Evolutionary conservation across 1,140 invertebrate species (phyloP).

Genomic region (Gryllus bimaculatus): DNA sequence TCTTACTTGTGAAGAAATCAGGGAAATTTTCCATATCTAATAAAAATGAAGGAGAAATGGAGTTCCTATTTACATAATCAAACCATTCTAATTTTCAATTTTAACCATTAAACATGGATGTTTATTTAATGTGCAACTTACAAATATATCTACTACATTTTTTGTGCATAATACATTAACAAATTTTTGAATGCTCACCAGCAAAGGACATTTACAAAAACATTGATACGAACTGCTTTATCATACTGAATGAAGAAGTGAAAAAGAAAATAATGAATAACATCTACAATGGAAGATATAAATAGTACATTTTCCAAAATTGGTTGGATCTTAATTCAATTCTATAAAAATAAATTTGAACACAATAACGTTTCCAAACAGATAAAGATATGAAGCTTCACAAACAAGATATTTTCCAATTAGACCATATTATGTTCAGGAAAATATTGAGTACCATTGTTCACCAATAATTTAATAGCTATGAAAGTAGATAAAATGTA

Average conservation of each 20-base stretch:
- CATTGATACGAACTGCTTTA: neutral
- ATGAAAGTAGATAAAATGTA: neutral
- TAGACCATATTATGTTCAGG: neutral
- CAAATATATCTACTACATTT: neutral
- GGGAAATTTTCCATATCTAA: no score
- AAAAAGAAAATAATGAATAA: neutral
- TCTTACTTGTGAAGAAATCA: no score
- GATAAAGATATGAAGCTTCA: neutral
- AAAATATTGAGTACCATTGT: neutral
- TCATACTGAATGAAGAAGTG: neutral
- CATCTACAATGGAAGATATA: neutral
- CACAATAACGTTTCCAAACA: neutral
- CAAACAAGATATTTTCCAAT: neutral
- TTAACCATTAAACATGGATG: neutral
- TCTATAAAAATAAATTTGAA: neutral
- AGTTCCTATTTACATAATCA: no score
- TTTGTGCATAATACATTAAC: conserved; percentile 1
- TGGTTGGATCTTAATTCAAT: neutral
- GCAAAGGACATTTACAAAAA: neutral
- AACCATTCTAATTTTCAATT: no score
- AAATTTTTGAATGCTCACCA: neutral
- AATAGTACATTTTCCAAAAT: neutral
- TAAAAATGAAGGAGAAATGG: no score
- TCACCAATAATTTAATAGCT: neutral
- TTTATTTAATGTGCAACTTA: conserved; percentile 1